A percentile compares a stretch with the other conserved stretches of the same genome.
Conservation (phyloP, 2,797 vertebrate species). For the Podarcis siculus region DNA sequence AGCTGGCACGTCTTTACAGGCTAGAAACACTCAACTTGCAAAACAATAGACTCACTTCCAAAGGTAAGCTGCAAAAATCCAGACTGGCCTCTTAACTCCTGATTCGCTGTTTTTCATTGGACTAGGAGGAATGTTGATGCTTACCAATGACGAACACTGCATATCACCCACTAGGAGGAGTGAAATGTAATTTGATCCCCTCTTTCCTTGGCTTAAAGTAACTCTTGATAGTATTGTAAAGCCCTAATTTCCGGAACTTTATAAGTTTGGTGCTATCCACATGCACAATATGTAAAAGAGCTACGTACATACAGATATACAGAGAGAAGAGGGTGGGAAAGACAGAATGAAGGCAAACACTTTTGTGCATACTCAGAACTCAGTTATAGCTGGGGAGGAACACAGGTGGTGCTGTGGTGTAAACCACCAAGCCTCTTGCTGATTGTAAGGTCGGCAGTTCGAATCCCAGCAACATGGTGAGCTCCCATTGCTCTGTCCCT, state of each 20-base stretch:
- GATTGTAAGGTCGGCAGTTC: too few species aligned
- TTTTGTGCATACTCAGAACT: background rate
- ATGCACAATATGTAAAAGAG: background rate
- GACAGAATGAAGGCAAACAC: background rate
- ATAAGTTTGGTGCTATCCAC: background rate
- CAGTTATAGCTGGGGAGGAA: too few species aligned
- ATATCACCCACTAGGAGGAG: background rate
- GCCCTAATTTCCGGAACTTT: background rate
- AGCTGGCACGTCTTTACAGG: slow-evolving; percentile 87
- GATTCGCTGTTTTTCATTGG: background rate
- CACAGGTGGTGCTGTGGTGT: too few species aligned
- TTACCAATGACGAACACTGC: background rate
- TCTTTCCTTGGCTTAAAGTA: background rate
- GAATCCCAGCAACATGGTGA: too few species aligned
- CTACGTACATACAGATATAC: background rate
- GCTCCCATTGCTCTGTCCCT: too few species aligned
- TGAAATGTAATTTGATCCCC: background rate
- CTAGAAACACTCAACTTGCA: slow-evolving; percentile 96
- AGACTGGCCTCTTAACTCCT: background rate
- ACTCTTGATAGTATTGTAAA: background rate
- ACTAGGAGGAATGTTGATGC: background rate
- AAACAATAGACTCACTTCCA: slow-evolving; percentile 93
- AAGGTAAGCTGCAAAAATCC: slow-evolving; percentile 79
- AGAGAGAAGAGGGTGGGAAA: background rate
- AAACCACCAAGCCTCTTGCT: too few species aligned